phyloP scores from a whole-genome alignment of 2,797 vertebrate species.

The Sebastes wilsoni region DNA sequence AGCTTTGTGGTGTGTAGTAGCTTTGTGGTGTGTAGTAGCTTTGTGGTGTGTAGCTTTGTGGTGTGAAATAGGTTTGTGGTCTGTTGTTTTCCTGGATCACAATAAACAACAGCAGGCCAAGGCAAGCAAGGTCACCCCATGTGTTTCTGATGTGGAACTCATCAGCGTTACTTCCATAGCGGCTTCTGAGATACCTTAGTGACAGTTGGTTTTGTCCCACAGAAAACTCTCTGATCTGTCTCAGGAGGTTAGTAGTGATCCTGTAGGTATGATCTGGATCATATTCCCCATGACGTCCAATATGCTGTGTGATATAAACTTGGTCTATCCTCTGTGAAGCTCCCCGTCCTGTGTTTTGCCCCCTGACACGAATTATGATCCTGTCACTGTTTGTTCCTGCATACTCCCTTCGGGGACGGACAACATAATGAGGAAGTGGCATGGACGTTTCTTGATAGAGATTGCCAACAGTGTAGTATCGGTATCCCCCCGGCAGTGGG shows the following conservation, averaged over 20 bases:
- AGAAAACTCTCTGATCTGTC: conserved; percentile 41
- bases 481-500: conserved; percentile 11
- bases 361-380: conserved; percentile 61
- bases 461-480: conserved; percentile 70
- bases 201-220: not conserved
- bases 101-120: conserved; percentile 66
- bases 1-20: no score
- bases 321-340: conserved; percentile 26
- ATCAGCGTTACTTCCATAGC: conserved; percentile 6
- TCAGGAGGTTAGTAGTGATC: conserved; percentile 37
- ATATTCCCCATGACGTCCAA: conserved; percentile 27
- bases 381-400: conserved; percentile 53
- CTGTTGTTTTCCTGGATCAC: conserved; percentile 33
- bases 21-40: no score
- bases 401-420: not conserved
- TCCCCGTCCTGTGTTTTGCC: not conserved
- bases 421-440: conserved; percentile 55
- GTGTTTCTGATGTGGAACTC: conserved; percentile 2
- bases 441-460: not conserved
- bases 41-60: no score
- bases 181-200: not conserved
- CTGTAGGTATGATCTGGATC: conserved; percentile 36
- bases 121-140: conserved; percentile 50
- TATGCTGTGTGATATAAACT: conserved; percentile 74
- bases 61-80: not conserved